These are phyloP conservation scores for Blastomussa wellsi DNA, from an alignment of 92 coral and sea anemone species.

Conservation along the genomic window DNA sequence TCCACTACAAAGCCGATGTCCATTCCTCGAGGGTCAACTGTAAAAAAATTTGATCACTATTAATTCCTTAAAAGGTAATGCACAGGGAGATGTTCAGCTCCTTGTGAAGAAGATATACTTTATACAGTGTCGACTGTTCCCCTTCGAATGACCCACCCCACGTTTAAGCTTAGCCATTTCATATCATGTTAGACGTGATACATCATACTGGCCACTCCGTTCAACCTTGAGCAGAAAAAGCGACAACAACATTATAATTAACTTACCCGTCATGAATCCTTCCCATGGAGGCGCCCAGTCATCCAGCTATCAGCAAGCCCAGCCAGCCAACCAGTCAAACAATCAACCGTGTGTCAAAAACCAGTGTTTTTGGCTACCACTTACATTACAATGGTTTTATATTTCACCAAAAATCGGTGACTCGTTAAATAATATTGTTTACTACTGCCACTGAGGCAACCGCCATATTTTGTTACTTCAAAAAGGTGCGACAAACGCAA, in stretches of 20 bases:
- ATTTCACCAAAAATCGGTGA: no score
- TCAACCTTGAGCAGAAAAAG: not conserved
- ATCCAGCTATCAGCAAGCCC: no score
- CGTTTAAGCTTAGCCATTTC: not conserved
- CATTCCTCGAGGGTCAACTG: conserved; percentile 53
- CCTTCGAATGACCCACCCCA: not conserved
- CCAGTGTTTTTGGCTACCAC: no score
- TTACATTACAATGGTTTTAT: no score
- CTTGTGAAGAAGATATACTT: not conserved
- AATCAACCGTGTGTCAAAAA: no score
- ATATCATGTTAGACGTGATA: no score
- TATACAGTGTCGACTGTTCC: not conserved
- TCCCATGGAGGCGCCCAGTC: not conserved
- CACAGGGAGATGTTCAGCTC: not conserved
- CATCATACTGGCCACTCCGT: not conserved
- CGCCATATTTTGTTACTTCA: no score
- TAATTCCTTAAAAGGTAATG: not conserved
- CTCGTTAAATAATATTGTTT: no score
- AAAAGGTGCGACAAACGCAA: not conserved
- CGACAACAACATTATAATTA: not conserved
- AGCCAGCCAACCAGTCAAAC: no score
- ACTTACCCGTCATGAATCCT: not conserved
- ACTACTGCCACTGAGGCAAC: no score
- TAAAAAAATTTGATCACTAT: not conserved
- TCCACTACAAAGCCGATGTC: conserved; percentile 73